Conservation (phyloP, 2,888 invertebrate species). For the Arctia plantaginis region DNA sequence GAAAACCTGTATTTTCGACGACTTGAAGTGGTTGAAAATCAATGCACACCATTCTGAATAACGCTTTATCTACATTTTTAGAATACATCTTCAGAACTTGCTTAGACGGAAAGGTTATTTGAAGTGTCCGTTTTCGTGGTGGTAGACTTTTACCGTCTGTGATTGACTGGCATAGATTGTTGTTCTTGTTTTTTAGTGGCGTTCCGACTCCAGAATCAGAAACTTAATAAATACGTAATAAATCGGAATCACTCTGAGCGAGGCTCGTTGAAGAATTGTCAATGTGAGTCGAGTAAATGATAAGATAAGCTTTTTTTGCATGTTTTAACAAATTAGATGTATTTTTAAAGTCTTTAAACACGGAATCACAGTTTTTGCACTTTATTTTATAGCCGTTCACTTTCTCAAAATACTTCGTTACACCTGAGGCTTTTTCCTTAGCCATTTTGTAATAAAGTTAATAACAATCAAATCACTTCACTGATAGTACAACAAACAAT, state of each 20-base stretch:
- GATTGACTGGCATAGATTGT: constrained; percentile 22
- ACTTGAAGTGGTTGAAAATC: constrained; percentile 26
- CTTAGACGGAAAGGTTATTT: constrained; percentile 28
- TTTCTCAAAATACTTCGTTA: constrained; percentile 26
- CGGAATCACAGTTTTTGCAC: constrained; percentile 15
- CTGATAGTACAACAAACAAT: no score
- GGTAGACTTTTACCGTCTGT: constrained; percentile 15
- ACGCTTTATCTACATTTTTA: constrained; percentile 22
- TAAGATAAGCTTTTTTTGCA: constrained; percentile 18
- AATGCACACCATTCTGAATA: constrained; percentile 22
- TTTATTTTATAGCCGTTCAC: constrained; percentile 25
- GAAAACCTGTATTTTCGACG: constrained; percentile 29
- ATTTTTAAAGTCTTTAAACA: no score
- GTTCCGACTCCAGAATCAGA: constrained; percentile 5
- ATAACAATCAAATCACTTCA: no score
- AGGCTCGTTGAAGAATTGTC: constrained; percentile 20
- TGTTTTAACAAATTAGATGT: no score
- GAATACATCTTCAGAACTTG: constrained; percentile 24
- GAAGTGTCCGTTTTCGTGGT: constrained; percentile 22
- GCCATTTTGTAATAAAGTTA: no score
- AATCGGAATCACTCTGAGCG: constrained; percentile 21
- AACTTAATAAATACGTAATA: not conserved
- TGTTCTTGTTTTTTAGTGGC: constrained; percentile 24
- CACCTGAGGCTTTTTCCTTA: constrained; percentile 20
- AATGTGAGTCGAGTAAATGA: constrained; percentile 26